Evolutionary conservation across 2,888 invertebrate genomes (phyloP).

Genomic region (Keiferia lycopersicella): DNA sequence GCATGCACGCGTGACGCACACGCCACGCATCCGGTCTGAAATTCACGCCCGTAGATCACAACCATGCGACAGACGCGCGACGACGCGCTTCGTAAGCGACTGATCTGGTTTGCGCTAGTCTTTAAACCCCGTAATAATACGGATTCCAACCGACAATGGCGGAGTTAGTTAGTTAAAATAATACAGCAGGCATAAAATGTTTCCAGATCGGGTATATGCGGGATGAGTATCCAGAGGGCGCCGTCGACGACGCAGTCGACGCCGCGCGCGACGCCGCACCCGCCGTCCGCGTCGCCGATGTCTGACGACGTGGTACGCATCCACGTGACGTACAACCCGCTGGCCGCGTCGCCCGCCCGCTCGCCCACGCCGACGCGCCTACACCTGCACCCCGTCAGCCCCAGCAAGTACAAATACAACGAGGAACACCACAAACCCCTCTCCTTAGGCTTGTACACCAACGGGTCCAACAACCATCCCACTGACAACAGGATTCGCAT

Average conservation of each 20-base stretch:
- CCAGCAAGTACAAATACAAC: conserved; percentile 64
- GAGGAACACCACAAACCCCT: conserved; percentile 70
- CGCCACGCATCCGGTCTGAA: no score
- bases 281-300: conserved; percentile 83
- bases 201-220: conserved; percentile 76
- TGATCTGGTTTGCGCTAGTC: no score
- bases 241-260: conserved; percentile 82
- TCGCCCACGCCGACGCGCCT: conserved; percentile 80
- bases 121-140: no score
- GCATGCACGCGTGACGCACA: no score
- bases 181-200: neutral
- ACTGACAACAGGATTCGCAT: conserved; percentile 88
- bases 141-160: no score
- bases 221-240: conserved; percentile 76
- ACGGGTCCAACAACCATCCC: conserved; percentile 75
- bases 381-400: conserved; percentile 75
- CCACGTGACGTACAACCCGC: conserved; percentile 87
- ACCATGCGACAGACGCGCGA: no score
- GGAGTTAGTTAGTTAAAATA: no score
- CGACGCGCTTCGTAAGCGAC: no score
- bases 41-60: no score
- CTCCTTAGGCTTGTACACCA: conserved; percentile 73
- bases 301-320: conserved; percentile 87
- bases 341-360: conserved; percentile 81
- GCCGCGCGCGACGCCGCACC: conserved; percentile 84